Evolutionary conservation across 2,888 invertebrate species (phyloP).

Genomic region (Apeira syringaria): DNA sequence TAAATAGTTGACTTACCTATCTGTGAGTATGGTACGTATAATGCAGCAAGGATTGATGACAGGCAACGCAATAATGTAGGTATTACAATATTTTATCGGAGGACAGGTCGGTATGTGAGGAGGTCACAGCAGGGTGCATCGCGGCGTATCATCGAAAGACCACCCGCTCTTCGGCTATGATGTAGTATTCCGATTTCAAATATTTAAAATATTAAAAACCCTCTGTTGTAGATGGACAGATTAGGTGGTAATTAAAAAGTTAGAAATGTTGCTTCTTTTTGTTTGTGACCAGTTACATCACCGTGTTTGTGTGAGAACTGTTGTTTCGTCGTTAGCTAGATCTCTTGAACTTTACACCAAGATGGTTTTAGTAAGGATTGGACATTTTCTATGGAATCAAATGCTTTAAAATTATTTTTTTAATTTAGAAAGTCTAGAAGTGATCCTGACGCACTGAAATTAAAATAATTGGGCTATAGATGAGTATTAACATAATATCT

Average conservation of each 20-base stretch:
- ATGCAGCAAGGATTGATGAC: slow-evolving; percentile 35
- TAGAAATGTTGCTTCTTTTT: slow-evolving; percentile 21
- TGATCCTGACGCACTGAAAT: too few species aligned
- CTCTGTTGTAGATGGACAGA: slow-evolving; percentile 32
- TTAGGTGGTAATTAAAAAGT: slow-evolving; percentile 36
- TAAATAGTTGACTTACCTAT: too few species aligned
- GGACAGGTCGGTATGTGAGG: slow-evolving; percentile 54
- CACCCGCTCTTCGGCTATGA: slow-evolving; percentile 58
- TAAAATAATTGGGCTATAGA: too few species aligned
- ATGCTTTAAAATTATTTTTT: too few species aligned
- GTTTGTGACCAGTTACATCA: slow-evolving; percentile 14
- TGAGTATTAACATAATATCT: too few species aligned
- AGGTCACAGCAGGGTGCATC: slow-evolving; percentile 55
- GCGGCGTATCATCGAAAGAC: slow-evolving; percentile 51
- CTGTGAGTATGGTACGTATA: slow-evolving; percentile 9
- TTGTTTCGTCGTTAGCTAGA: slow-evolving; percentile 3
- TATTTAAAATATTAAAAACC: slow-evolving; percentile 24
- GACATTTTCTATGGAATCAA: too few species aligned
- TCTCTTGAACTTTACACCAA: too few species aligned
- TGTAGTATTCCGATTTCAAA: slow-evolving; percentile 35
- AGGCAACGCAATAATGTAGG: slow-evolving; percentile 29
- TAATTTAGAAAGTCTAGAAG: too few species aligned
- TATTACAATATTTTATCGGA: slow-evolving; percentile 43
- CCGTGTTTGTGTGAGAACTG: slow-evolving; percentile 21
- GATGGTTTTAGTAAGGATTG: too few species aligned